Evolutionary conservation across 2,113 vertebrate genomes (phyloP).

Genomic region (Arvicanthis niloticus): DNA sequence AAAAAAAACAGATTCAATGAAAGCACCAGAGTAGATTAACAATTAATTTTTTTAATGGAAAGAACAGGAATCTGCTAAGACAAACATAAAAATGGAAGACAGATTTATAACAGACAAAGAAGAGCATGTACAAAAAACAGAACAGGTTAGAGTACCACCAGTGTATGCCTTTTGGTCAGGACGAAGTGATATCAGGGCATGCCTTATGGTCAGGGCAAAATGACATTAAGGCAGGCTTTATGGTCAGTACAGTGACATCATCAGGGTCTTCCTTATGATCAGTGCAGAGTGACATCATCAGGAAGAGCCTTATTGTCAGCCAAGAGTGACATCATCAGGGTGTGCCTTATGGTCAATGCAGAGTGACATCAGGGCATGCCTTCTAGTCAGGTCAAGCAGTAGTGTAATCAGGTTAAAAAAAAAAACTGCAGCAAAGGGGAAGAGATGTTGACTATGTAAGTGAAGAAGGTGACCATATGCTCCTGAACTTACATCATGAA

Average conservation of each 20-base stretch:
- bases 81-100: not conserved
- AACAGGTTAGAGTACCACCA: not conserved
- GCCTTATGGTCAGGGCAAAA: not conserved
- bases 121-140: not conserved
- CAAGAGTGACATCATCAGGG: no score
- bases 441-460: not conserved
- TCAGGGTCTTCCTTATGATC: not conserved
- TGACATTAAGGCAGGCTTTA: not conserved
- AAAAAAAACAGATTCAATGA: not conserved
- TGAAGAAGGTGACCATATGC: not conserved
- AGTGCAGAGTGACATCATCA: not conserved
- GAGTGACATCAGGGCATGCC: not conserved
- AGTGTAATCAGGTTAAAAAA: not conserved
- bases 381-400: not conserved
- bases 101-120: not conserved
- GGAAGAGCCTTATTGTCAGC: no score
- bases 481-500: not conserved
- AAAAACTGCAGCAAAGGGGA: not conserved
- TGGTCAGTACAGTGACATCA: not conserved
- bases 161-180: not conserved
- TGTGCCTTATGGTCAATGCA: no score
- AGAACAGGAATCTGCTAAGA: not conserved
- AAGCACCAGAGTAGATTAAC: constrained; percentile 7
- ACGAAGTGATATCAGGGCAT: not conserved
- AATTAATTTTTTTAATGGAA: constrained; percentile 37